Base-by-base conservation (phyloP, 2,888 invertebrate species). In the Erebia palarica region DNA sequence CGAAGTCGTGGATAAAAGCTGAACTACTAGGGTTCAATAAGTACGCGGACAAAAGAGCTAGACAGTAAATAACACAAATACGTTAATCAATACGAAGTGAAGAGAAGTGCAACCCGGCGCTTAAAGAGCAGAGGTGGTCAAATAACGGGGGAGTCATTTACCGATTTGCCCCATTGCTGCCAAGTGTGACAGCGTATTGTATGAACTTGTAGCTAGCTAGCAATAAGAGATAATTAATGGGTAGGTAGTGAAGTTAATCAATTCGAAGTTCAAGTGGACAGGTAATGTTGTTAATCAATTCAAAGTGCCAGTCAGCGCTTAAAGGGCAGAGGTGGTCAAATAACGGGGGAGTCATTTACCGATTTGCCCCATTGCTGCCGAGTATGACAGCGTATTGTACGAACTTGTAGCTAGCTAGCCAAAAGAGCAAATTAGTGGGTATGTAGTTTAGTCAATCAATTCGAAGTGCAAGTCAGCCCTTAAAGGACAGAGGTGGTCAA, bases 81-180 rank as follows among this genome's bases (percentile, higher is more conserved):
- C 77, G 76, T 78, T 81, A 83, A 87, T 89, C 86, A 83, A 88
- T 87, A 85, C 78, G 76, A 80, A 79, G 79, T 79, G 44, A 61
- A 10, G 61, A 44, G 80, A 83, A 86, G 78, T 85, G 86, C 87
- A 86, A 85, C 83, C 82, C 75, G 78, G 80, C 82, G 75, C 77
- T 79, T 79, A 80, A 86, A 87, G 84, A 86, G 84, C 75, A 76
- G 78, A 85, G 85, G 86, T 81, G 83, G 82, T 86, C 82, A 89
- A 89, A 89, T 83, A 88, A 79, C 79, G 81, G 85, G 83, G 84
- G 88, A 88, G 87, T 86, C 88, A 89, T 90, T 90, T 88, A 86
- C 87, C 86, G 85, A 86, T 89, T 89, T 60, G 51, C 42, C 36
- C 42, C 51, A 59, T 59, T 69, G 53, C 70, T n/a, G 44, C 66